Evolutionary conservation across 2,797 vertebrate genomes (phyloP).

Genomic region (Crenichthys baileyi): DNA sequence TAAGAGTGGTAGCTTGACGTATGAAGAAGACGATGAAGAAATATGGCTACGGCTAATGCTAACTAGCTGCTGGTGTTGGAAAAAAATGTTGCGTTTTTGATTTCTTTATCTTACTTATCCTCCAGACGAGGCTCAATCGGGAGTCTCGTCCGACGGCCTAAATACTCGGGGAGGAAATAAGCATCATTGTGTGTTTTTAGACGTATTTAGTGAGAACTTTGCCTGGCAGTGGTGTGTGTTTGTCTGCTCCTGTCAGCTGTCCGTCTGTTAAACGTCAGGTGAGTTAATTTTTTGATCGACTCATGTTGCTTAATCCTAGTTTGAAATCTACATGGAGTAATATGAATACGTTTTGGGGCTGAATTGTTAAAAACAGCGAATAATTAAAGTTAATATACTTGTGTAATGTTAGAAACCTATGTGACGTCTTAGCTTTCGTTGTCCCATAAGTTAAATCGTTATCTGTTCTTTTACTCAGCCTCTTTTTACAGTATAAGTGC

Average conservation of each 20-base stretch:
- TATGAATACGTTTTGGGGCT: rapidly evolving
- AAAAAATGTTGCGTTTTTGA: slow-evolving; percentile 31
- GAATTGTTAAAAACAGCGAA: rapidly evolving
- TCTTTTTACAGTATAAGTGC: no score
- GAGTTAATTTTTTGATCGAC: slow-evolving; percentile 17
- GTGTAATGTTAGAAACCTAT: not conserved
- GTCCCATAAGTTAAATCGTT: not conserved
- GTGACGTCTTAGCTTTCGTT: not conserved
- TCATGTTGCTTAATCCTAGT: rapidly evolving
- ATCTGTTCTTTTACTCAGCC: not conserved
- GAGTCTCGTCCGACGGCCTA: rapidly evolving
- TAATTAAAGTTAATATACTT: slow-evolving; percentile 29
- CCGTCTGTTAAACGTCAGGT: slow-evolving; percentile 48
- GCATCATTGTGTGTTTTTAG: rapidly evolving
- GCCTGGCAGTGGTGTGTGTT: slow-evolving; percentile 7
- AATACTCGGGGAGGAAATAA: rapidly evolving
- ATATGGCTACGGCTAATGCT: slow-evolving; percentile 42
- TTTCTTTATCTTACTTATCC: rapidly evolving
- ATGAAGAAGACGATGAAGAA: slow-evolving; percentile 37
- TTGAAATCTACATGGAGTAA: rapidly evolving
- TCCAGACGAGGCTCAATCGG: rapidly evolving
- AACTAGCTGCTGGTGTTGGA: slow-evolving; percentile 27
- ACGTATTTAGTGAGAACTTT: not conserved
- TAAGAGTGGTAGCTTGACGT: not conserved
- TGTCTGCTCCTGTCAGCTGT: slow-evolving; percentile 43